Percentiles rank a stretch among this genome's conserved stretches.
Conservation (phyloP, 2,113 vertebrate genomes). For the rabbit (Oryctolagus cuniculus) region mOryCun1.1 NC_091432.1:102144001-102144500, state of each 20-base stretch:
- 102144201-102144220: slow-evolving; percentile 2
- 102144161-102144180: slow-evolving; percentile 4
- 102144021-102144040: slow-evolving; percentile 25
- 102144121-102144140: background rate
- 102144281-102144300: slow-evolving; percentile 35
- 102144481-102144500: too few relatives aligned
- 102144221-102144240: background rate
- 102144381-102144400: too few relatives aligned
- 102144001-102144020: slow-evolving; percentile 44
- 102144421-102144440: too few relatives aligned
- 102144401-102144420: too few relatives aligned
- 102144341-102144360: too few relatives aligned
- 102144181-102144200: background rate
- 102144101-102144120: slow-evolving; percentile 19
- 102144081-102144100: slow-evolving; percentile 16
- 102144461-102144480: too few relatives aligned
- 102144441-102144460: too few relatives aligned
- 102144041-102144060: background rate
- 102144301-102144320: slow-evolving; percentile 55
- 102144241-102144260: slow-evolving; percentile 46
- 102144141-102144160: slow-evolving; percentile 36
- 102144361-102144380: too few relatives aligned
- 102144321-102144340: background rate
- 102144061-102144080: background rate
- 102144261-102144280: slow-evolving; percentile 24